Evolutionary conservation across 2,888 invertebrate species (phyloP), one percentile per base, ranked within the genome.

Genomic region (Leptinotarsa haldemani): DNA sequence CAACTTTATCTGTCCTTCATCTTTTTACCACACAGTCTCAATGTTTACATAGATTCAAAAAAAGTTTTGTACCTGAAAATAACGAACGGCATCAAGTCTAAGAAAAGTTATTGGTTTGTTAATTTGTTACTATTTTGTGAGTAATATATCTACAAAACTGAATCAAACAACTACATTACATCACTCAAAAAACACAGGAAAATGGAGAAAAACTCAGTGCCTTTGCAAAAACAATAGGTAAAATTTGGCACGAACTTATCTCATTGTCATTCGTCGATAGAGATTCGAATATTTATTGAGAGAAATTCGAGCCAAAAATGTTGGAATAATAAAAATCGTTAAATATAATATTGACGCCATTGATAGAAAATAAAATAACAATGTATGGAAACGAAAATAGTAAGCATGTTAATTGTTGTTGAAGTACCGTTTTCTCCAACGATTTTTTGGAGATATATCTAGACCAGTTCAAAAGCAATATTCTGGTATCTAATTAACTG

Each of bases 171-270:
- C 70, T 70, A 70, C 70, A 64, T 52, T 16, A 70, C 64, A 22
- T 64, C 53, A 70, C 64, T 64, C 61, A 69, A 65, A 56, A 65
- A 50, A 64, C 73, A 79, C 79, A 78, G 18, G 63, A 74, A 74
- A 76, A 73, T 78, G 75, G 18, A 76, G 71, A 78, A 73, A 74
- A 83, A 85, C 85, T 85, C 86, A 86, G 86, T 86, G 86, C 85
- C 85, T 81, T 83, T 81, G 86, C 83, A 82, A 83, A 81, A 56
- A n/a, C 12, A 53, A 40, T 40, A 9, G 40, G 40, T 40, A n/a
- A 18, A 16, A 53, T 52, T 18, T 22, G 12, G 47, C 56, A 16
- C 46, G 53, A 20, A 68, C 40, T 40, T 40, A 40, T 25, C 61
- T 40, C 30, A 15, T 1, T 4, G 1, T 50, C 50, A 50, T 16